Conservation (phyloP, 2,888 invertebrate species). For the Alsophila aescularia region DNA sequence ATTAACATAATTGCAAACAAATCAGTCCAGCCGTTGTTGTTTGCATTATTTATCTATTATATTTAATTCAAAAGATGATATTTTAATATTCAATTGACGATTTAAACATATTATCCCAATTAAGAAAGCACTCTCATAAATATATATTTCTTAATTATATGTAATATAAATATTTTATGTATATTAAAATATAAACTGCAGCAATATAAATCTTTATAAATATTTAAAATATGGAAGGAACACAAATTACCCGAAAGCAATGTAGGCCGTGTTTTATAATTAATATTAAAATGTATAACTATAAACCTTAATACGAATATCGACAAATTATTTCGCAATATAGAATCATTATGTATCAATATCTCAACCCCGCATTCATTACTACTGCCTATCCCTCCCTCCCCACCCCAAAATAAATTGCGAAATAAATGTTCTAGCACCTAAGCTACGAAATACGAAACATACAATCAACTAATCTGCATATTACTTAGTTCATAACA, state of each 20-base stretch:
- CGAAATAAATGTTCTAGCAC: conserved; percentile 26
- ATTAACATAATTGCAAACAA: conserved; percentile 1
- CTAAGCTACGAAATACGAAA: conserved; percentile 21
- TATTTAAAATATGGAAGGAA: conserved; percentile 51
- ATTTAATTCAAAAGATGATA: conserved; percentile 1
- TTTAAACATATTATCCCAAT: conserved; percentile 23
- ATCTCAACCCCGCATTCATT: not conserved
- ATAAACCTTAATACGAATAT: conserved; percentile 11
- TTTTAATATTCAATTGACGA: conserved; percentile 10
- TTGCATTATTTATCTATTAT: not conserved
- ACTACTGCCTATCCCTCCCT: not conserved
- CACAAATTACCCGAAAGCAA: conserved; percentile 47
- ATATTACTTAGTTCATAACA: conserved; percentile 28
- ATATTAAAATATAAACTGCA: conserved; percentile 33
- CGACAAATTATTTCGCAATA: conserved; percentile 25
- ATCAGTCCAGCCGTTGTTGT: conserved; percentile 12
- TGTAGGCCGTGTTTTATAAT: conserved; percentile 35
- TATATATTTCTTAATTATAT: conserved; percentile 19
- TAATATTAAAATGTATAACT: conserved; percentile 10
- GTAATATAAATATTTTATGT: conserved; percentile 41
- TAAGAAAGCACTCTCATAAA: conserved; percentile 27
- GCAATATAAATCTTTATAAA: conserved; percentile 43
- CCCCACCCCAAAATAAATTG: conserved; percentile 3
- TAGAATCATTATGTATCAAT: conserved; percentile 3
- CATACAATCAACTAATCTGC: conserved; percentile 21